These are phyloP conservation scores for Brachyalestes nurse DNA, from an alignment of 2,797 vertebrate genomes.

Conservation along the genomic window DNA sequence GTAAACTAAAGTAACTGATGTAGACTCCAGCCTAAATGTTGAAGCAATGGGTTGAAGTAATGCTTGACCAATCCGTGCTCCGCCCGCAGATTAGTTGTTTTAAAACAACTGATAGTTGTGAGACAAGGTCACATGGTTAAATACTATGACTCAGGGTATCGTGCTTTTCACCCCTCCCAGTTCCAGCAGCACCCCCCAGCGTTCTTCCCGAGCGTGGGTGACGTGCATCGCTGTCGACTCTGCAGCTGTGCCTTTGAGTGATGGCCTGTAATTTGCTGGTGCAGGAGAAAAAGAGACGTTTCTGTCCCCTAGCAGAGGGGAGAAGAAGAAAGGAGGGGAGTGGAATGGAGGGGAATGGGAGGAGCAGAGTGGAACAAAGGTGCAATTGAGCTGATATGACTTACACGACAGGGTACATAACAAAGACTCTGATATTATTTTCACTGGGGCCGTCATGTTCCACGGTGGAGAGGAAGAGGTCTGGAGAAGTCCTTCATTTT, in stretches of 20 bases:
- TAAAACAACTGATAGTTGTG: too few species aligned
- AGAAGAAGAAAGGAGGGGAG: not conserved
- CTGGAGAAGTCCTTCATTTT: not conserved
- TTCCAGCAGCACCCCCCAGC: not conserved
- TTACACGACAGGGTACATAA: not conserved
- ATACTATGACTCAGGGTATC: not conserved
- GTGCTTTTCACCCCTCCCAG: not conserved
- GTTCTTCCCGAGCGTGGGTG: constrained; percentile 3
- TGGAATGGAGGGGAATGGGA: not conserved
- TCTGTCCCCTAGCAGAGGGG: constrained; percentile 17
- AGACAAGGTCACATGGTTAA: not conserved
- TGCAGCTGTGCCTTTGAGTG: constrained; percentile 35
- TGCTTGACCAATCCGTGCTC: not conserved
- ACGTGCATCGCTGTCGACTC: not conserved
- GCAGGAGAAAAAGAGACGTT: constrained; percentile 17
- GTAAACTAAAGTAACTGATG: not conserved
- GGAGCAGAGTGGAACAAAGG: constrained; percentile 17
- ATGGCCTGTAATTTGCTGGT: constrained; percentile 36
- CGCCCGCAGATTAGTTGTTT: too few species aligned
- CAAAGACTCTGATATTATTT: constrained; percentile 1
- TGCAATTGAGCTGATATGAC: constrained; percentile 4
- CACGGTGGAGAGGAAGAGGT: not conserved
- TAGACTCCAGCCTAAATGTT: too few species aligned
- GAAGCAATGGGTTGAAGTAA: not conserved
- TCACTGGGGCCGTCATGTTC: not conserved